These are phyloP conservation scores for Plestiodon gilberti DNA, from an alignment of 2,113 vertebrate genomes.

Conservation along the genomic window DNA sequence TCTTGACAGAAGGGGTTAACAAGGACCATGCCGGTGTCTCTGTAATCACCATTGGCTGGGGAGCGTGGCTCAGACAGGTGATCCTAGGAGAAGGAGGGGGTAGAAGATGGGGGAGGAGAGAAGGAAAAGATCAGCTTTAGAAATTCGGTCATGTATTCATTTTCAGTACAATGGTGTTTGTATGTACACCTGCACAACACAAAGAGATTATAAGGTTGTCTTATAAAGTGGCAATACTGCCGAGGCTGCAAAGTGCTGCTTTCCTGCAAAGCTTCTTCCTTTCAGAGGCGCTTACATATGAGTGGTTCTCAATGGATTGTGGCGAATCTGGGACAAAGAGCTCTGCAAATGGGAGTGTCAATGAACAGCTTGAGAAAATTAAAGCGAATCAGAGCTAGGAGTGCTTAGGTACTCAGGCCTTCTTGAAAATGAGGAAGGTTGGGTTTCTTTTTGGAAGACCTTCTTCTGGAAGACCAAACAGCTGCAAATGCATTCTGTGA, in stretches of 20 bases:
- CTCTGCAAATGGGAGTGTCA: background rate
- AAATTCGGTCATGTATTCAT: background rate
- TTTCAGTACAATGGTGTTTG: background rate
- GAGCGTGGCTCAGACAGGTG: conserved; percentile 89
- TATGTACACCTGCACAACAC: fast-evolving
- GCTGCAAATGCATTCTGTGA: background rate
- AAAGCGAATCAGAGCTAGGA: background rate
- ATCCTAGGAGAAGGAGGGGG: conserved; percentile 79
- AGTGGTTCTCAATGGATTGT: background rate
- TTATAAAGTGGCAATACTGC: background rate
- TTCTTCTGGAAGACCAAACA: background rate
- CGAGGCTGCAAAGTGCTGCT: background rate
- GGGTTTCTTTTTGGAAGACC: background rate
- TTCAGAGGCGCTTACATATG: background rate
- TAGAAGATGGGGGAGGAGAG: too few species aligned
- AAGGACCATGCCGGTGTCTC: conserved; percentile 92
- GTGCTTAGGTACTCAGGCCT: background rate
- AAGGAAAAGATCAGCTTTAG: conserved; percentile 31
- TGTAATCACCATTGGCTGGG: conserved; percentile 94
- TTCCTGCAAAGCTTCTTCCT: background rate
- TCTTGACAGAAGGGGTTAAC: conserved; percentile 99
- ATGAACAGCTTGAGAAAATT: background rate
- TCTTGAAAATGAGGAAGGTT: background rate
- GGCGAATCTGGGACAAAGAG: background rate
- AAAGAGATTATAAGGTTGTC: background rate